Percentiles rank a stretch among this genome's conserved stretches.
phyloP scores from a whole-genome alignment of 1,140 invertebrate species.

The Rhopalosiphum padi region DNA sequence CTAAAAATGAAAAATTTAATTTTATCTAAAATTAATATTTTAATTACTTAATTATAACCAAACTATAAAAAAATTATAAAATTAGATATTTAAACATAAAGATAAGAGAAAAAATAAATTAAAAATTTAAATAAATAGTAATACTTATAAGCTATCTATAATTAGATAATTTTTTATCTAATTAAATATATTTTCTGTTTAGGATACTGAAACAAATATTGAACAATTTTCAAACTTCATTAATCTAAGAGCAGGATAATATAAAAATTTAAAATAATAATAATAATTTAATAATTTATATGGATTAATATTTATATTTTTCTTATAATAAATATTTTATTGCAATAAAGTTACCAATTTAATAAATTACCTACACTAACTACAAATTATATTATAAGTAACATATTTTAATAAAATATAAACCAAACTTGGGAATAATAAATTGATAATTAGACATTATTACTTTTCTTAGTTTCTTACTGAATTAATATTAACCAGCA shows the following conservation, averaged over 20 bases:
- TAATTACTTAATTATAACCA: background rate
- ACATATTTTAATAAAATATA: background rate
- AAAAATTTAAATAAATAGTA: too few relatives aligned
- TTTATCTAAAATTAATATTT: background rate
- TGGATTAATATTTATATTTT: too few relatives aligned
- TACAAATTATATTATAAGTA: background rate
- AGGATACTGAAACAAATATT: background rate
- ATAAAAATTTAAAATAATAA: too few relatives aligned
- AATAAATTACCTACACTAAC: too few relatives aligned
- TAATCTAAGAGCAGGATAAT: background rate
- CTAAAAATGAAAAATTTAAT: constrained; percentile 63
- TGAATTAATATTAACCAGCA: too few relatives aligned
- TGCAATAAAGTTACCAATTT: too few relatives aligned
- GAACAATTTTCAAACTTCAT: background rate
- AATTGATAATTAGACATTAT: background rate
- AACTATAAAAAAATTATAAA: constrained; percentile 66
- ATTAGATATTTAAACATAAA: constrained; percentile 66
- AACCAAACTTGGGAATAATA: background rate
- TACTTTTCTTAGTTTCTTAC: too few relatives aligned
- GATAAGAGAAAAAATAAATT: background rate
- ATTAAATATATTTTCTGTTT: background rate
- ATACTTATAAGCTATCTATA: too few relatives aligned
- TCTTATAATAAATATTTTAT: too few relatives aligned
- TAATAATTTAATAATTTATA: too few relatives aligned
- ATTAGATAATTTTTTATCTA: background rate